These are phyloP conservation scores for Corapipo altera DNA, from an alignment of 2,113 vertebrate genomes.

Conservation along the genomic window DNA sequence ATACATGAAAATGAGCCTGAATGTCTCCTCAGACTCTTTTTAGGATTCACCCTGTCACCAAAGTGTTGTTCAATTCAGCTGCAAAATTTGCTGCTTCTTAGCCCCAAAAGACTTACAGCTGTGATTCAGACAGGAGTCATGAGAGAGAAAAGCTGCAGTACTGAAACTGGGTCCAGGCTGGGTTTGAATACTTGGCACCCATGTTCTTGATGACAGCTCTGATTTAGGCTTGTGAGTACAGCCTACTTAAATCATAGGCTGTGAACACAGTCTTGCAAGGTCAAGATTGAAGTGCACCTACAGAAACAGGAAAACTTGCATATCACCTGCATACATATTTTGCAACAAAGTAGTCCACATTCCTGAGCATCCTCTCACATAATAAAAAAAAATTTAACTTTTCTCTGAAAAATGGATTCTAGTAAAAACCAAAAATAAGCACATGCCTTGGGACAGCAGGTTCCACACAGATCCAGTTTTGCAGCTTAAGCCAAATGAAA, in stretches of 20 bases:
- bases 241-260: neutral
- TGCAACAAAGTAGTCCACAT: neutral
- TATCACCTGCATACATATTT: rapidly evolving
- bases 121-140: neutral
- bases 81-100: neutral
- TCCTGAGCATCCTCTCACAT: neutral
- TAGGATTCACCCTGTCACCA: neutral
- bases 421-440: neutral
- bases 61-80: neutral
- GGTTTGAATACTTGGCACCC: neutral
- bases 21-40: neutral
- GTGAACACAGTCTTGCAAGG: neutral
- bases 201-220: neutral
- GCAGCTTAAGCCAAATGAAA: neutral
- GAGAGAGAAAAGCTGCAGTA: neutral
- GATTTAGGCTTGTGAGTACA: neutral
- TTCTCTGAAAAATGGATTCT: neutral
- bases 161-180: neutral
- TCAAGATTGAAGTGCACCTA: neutral
- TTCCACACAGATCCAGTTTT: neutral
- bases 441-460: neutral
- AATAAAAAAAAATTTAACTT: neutral
- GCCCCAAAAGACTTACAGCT: neutral
- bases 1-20: neutral
- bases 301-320: neutral